Base-by-base conservation (phyloP, 35 echinoderm and acorn worm species). In the Diadema setosum region DNA sequence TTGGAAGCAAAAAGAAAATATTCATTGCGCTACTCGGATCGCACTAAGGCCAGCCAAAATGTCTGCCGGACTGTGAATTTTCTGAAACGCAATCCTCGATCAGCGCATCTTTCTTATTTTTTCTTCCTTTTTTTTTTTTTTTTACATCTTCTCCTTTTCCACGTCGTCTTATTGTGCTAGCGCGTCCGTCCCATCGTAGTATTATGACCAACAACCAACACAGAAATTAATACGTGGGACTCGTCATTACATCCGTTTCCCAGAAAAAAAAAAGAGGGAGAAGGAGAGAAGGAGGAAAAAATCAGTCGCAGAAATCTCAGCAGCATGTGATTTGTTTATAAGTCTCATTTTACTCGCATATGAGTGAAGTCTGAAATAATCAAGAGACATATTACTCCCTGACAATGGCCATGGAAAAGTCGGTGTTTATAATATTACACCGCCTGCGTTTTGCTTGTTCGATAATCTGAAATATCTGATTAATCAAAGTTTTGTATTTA, bases 201-300 rank as follows among this genome's bases (percentile, higher is more conserved):
- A 36, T 78, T 78, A 21, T 78, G 33, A 78, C 39, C 33, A 78
- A 41, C 73, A 78, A 78, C 40, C 37, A 42, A 42, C 40, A 78
- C 73, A 41, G 73, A 41, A 78, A 78, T 39, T 39, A 78, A 78
- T 78, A 78, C 37, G 73, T 44, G 73, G 73, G 73, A 39, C 73
- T 42, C 9, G 73, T 78, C 73, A 41, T 42, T 14, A 42, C 73
- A 21, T n/a, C 29, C 73, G 18, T n/a, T 78, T n/a, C n/a, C n/a
- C n/a, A n/a, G n/a, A n/a, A n/a, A n/a, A n/a, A n/a, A n/a, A n/a
- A n/a, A n/a, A n/a, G n/a, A n/a, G n/a, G n/a, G n/a, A n/a, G n/a
- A n/a, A n/a, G n/a, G n/a, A n/a, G n/a, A n/a, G n/a, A n/a, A n/a
- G n/a, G n/a, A n/a, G n/a, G n/a, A n/a, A n/a, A 41, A 34, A 78